These are phyloP conservation scores for Piscicola geometra DNA, from an alignment of 2,888 invertebrate genomes.

Conservation along the genomic window DNA sequence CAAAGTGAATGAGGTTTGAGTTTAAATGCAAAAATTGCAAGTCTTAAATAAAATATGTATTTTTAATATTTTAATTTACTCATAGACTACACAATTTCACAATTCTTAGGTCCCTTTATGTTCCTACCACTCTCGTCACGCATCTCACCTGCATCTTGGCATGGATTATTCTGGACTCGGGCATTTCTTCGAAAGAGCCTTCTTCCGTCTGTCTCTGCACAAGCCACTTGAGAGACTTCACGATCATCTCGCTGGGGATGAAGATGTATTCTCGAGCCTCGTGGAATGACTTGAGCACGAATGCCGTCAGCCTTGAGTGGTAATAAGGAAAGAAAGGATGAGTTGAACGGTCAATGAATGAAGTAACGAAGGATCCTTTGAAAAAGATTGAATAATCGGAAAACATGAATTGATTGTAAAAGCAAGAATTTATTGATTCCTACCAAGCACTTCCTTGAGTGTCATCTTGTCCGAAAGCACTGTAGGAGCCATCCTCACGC, in stretches of 20 bases:
- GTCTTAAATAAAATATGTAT: too few relatives aligned
- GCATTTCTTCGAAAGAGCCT: constrained; percentile 69
- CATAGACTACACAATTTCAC: too few relatives aligned
- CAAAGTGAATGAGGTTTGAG: too few relatives aligned
- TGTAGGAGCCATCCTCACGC: constrained; percentile 80
- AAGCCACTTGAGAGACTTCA: constrained; percentile 71
- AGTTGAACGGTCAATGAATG: too few relatives aligned
- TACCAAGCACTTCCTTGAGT: constrained; percentile 73
- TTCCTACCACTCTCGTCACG: too few relatives aligned
- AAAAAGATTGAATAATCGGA: background rate
- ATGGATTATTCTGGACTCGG: constrained; percentile 64
- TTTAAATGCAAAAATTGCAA: too few relatives aligned
- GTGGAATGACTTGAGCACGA: background rate
- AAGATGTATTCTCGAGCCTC: background rate
- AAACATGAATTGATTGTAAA: background rate
- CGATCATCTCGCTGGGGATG: constrained; percentile 54
- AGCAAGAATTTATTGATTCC: too few relatives aligned
- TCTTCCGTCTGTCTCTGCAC: constrained; percentile 66
- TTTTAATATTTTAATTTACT: too few relatives aligned
- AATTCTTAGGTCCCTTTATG: too few relatives aligned
- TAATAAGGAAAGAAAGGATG: too few relatives aligned
- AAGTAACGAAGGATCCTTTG: too few relatives aligned
- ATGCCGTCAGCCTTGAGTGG: constrained; percentile 2
- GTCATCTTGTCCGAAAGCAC: constrained; percentile 73
- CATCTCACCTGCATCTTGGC: constrained; percentile 64